Evolutionary conservation across 1,140 invertebrate species (phyloP).

Genomic region (Steinernema feltiae): DNA sequence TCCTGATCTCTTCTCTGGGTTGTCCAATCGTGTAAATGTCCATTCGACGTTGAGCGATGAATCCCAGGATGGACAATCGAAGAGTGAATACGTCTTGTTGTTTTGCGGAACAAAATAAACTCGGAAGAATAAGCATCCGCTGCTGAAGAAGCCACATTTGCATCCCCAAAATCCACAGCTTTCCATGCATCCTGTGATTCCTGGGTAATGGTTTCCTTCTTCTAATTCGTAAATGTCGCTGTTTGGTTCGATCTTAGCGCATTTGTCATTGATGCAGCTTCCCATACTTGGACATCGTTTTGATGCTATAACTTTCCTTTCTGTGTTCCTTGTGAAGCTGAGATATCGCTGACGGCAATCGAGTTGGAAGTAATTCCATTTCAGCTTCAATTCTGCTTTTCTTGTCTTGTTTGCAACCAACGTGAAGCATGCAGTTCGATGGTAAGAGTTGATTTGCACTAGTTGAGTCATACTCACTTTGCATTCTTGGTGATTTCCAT

Average conservation of each 20-base stretch:
- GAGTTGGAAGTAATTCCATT: background rate
- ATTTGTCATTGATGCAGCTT: background rate
- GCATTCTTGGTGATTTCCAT: background rate
- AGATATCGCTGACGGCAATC: background rate
- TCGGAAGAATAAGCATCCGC: too few species aligned
- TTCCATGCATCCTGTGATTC: too few species aligned
- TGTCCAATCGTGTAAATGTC: too few species aligned
- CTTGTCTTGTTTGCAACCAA: background rate
- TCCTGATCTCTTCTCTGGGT: too few species aligned
- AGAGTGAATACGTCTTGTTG: too few species aligned
- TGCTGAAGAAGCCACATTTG: too few species aligned
- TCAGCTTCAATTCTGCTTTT: background rate
- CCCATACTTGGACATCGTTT: background rate
- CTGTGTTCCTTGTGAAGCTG: background rate
- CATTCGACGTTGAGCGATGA: too few species aligned
- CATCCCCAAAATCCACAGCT: too few species aligned
- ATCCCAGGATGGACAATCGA: too few species aligned
- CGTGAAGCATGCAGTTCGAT: background rate
- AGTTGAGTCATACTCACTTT: background rate
- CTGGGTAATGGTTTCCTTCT: too few species aligned
- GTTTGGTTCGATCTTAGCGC: background rate
- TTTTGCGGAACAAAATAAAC: too few species aligned
- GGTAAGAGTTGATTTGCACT: background rate
- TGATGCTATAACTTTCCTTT: background rate
- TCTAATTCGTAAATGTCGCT: too few species aligned